Evolutionary conservation across 2,888 invertebrate species (phyloP).

Genomic region (Autographa pulchrina): DNA sequence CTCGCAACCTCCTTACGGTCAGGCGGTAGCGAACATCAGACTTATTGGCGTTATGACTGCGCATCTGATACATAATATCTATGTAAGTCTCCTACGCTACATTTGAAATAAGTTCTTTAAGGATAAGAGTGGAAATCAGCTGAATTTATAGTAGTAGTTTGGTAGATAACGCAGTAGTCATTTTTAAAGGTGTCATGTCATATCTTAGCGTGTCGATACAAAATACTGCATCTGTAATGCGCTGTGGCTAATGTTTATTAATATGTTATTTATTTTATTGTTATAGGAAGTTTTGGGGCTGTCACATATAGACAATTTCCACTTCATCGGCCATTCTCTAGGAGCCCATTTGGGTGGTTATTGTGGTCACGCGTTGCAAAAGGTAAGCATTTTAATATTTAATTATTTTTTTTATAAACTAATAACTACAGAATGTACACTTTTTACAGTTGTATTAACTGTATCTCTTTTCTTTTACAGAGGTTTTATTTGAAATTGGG

Average conservation of each 20-base stretch:
- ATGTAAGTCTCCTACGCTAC: conserved; percentile 74
- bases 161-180: no score
- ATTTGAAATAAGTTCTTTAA: no score
- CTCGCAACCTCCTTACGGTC: conserved; percentile 96
- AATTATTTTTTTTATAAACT: neutral
- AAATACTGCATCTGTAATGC: no score
- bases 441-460: neutral
- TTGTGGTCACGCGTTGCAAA: conserved; percentile 93
- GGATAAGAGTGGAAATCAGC: no score
- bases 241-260: no score
- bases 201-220: no score
- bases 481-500: conserved; percentile 92
- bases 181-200: no score
- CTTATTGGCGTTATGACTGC: conserved; percentile 96
- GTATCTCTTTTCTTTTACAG: conserved; percentile 69
- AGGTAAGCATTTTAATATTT: conserved; percentile 73
- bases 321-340: conserved; percentile 96
- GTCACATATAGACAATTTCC: conserved; percentile 91
- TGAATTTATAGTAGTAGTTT: no score
- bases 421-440: no score
- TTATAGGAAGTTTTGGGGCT: conserved; percentile 88
- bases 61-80: conserved; percentile 90
- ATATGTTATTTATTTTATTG: conserved; percentile 14
- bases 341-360: conserved; percentile 96
- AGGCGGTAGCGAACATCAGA: conserved; percentile 97